A percentile compares a stretch with the other conserved stretches of the same genome.
These are phyloP conservation scores for Elysia crispata DNA, from an alignment of 2,888 invertebrate genomes.

Conservation along the genomic window DNA sequence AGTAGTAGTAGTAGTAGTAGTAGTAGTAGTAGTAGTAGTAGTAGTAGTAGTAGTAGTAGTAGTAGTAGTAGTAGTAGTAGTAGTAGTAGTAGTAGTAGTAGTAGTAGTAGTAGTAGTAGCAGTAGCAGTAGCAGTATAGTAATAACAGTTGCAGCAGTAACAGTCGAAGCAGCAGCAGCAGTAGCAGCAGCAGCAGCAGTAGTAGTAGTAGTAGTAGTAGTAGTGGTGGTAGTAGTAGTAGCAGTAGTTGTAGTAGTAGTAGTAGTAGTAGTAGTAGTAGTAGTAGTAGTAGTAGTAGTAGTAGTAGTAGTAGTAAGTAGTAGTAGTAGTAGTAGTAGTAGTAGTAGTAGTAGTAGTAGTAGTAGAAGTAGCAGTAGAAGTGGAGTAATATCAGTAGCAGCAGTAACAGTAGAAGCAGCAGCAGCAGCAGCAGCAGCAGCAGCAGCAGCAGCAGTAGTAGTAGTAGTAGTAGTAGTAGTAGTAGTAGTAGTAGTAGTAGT, in stretches of 20 bases:
- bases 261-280: neutral
- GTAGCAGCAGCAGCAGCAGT: too few relatives aligned
- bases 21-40: constrained; percentile 24
- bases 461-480: neutral
- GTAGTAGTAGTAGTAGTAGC: neutral
- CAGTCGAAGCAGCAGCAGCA: too few relatives aligned
- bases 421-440: too few relatives aligned
- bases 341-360: constrained; percentile 12
- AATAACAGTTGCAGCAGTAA: neutral
- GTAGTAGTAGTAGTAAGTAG: too few relatives aligned
- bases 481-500: neutral
- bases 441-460: neutral
- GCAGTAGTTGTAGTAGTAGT: constrained; percentile 22
- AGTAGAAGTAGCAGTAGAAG: constrained; percentile 15
- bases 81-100: neutral
- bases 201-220: constrained; percentile 22
- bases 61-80: neutral
- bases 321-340: neutral
- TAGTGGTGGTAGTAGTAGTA: constrained; percentile 32
- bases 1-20: constrained; percentile 20
- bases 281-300: neutral
- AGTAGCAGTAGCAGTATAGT: too few relatives aligned
- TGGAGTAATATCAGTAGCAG: too few relatives aligned
- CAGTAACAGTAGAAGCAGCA: neutral
- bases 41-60: constrained; percentile 24